Conservation (phyloP, 2,797 vertebrate genomes). For the Cirrhinus mrigala region DNA sequence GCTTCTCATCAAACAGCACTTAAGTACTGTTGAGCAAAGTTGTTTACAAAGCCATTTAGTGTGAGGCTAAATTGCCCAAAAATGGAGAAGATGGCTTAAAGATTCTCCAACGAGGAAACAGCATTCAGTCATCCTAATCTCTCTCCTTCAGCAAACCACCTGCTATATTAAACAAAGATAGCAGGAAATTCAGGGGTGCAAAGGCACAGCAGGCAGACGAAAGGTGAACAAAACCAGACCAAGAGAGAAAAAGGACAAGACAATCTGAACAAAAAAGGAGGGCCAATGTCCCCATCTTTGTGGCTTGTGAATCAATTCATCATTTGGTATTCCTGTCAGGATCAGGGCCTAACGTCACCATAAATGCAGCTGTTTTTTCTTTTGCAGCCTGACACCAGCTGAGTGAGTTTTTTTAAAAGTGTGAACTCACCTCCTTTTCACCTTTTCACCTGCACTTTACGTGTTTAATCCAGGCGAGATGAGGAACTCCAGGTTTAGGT, state of each 20-base stretch:
- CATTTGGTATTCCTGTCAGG: slow-evolving; percentile 70
- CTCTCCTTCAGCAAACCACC: slow-evolving; percentile 21
- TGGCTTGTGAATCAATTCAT: slow-evolving; percentile 76
- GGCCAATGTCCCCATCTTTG: slow-evolving; percentile 44
- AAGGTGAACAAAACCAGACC: slow-evolving; percentile 39
- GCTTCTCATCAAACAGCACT: not conserved
- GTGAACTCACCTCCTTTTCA: slow-evolving; percentile 21
- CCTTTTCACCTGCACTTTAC: not conserved
- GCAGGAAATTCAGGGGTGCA: slow-evolving; percentile 8
- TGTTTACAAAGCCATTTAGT: slow-evolving; percentile 19
- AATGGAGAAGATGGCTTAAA: slow-evolving; percentile 14
- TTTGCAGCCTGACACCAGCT: slow-evolving; percentile 30
- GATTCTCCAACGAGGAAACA: not conserved
- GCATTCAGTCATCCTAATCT: not conserved
- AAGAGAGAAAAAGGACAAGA: slow-evolving; percentile 8
- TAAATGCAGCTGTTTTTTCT: slow-evolving; percentile 60
- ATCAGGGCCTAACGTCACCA: slow-evolving; percentile 68
- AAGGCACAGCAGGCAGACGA: slow-evolving; percentile 29
- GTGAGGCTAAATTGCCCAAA: slow-evolving; percentile 3
- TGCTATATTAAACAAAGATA: slow-evolving; percentile 18
- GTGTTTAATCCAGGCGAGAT: not conserved
- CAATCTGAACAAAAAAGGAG: slow-evolving; percentile 35
- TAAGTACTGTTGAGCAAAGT: not conserved
- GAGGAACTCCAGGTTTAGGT: not conserved
- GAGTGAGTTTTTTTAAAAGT: not conserved